These are phyloP conservation scores for Resseliella maxima DNA, from an alignment of 2,888 invertebrate species.

Conservation along the genomic window DNA sequence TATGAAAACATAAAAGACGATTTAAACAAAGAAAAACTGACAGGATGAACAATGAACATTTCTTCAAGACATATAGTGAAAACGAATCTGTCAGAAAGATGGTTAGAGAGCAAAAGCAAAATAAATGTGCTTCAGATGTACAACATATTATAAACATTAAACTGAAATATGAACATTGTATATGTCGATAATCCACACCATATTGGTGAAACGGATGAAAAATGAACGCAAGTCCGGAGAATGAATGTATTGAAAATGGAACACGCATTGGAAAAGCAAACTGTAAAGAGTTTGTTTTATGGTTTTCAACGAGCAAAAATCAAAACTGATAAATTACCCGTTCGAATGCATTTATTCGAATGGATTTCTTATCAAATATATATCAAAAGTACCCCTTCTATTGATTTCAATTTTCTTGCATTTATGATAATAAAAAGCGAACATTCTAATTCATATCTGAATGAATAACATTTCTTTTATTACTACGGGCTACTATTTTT, in stretches of 20 bases:
- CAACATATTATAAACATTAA: constrained; percentile 1
- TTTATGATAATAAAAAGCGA: neutral
- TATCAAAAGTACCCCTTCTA: neutral
- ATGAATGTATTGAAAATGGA: neutral
- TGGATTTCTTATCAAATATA: neutral
- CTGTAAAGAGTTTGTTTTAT: constrained; percentile 8
- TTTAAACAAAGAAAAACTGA: constrained; percentile 10
- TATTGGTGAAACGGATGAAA: constrained; percentile 4
- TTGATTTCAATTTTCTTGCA: neutral
- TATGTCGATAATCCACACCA: constrained; percentile 32
- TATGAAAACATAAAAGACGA: neutral
- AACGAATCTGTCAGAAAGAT: neutral
- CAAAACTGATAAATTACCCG: constrained; percentile 17
- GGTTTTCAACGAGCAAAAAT: constrained; percentile 20
- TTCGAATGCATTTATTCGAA: neutral
- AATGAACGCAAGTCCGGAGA: neutral
- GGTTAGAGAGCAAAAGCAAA: neutral
- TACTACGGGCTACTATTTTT: neutral
- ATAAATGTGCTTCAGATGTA: constrained; percentile 16
- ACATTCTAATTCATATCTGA: neutral
- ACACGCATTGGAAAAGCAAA: neutral
- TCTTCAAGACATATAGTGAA: neutral
- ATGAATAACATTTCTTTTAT: constrained; percentile 1
- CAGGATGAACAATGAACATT: neutral
- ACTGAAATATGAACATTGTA: constrained; percentile 29